Percentiles rank a stretch among this genome's conserved stretches.
Conservation (phyloP, 2,797 vertebrate species). For the Hozukius guyotensis region DNA sequence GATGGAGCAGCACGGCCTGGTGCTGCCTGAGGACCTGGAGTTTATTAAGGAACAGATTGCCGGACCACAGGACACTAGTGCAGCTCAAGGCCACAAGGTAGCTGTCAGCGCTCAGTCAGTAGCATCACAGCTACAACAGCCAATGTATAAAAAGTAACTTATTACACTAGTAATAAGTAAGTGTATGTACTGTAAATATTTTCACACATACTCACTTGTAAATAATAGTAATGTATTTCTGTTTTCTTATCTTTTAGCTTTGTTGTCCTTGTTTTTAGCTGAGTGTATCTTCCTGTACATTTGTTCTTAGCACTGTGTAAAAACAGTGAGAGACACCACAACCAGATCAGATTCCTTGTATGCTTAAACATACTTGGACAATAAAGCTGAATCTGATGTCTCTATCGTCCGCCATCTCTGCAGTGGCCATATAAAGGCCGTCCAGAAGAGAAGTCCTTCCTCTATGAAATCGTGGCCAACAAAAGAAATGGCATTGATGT, state of each 20-base stretch:
- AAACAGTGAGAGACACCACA: neutral
- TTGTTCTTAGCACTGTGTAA: neutral
- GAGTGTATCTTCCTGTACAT: neutral
- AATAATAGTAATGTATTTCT: neutral
- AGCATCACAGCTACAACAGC: neutral
- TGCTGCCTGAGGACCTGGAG: slow-evolving; percentile 86
- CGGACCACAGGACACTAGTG: slow-evolving; percentile 76
- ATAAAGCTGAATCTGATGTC: neutral
- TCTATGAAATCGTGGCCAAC: slow-evolving; percentile 97
- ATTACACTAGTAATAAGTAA: neutral
- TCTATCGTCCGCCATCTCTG: neutral
- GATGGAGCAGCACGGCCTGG: slow-evolving; percentile 85
- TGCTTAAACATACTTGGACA: neutral
- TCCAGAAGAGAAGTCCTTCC: slow-evolving; percentile 89
- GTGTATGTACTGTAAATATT: neutral
- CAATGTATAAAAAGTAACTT: neutral
- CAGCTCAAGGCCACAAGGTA: slow-evolving; percentile 6
- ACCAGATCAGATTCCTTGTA: neutral
- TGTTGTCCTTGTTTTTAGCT: neutral
- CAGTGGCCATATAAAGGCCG: slow-evolving; percentile 92
- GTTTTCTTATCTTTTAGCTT: neutral
- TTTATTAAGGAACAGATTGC: slow-evolving; percentile 96
- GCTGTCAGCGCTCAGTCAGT: slow-evolving; percentile 43
- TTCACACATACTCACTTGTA: neutral
- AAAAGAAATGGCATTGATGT: slow-evolving; percentile 95